A percentile compares a stretch with the other conserved stretches of the same genome.
Evolutionary conservation across 2,113 vertebrate genomes (phyloP).

Genomic region (Ornithorhynchus anatinus): DNA sequence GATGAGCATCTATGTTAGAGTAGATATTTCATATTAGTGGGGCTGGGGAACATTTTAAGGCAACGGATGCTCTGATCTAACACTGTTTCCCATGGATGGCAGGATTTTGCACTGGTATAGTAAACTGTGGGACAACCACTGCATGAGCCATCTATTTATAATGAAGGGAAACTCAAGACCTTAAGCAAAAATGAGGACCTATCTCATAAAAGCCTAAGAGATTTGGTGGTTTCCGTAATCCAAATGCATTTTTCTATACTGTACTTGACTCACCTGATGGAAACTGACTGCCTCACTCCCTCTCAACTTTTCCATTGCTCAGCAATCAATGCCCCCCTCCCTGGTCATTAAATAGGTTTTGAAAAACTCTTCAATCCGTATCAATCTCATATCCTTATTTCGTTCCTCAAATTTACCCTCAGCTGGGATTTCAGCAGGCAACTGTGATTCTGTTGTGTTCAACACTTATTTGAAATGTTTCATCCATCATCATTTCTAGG

Average conservation of each 20-base stretch:
- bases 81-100: too few relatives aligned
- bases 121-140: too few relatives aligned
- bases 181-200: too few relatives aligned
- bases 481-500: conserved; percentile 81
- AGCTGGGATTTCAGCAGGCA: conserved; percentile 72
- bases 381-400: conserved; percentile 74
- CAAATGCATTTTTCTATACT: background rate
- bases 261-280: background rate
- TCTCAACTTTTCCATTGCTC: conserved; percentile 56
- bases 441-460: conserved; percentile 69
- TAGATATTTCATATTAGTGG: too few relatives aligned
- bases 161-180: too few relatives aligned
- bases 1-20: too few relatives aligned
- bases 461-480: conserved; percentile 66
- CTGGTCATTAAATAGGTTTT: conserved; percentile 75
- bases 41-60: too few relatives aligned
- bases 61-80: too few relatives aligned
- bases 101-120: too few relatives aligned
- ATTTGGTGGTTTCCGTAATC: background rate
- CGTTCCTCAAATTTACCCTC: conserved; percentile 68
- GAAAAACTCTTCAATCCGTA: conserved; percentile 78
- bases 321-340: conserved; percentile 69
- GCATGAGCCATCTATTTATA: too few relatives aligned
- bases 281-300: conserved; percentile 46
- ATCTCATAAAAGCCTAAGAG: conserved; percentile 22